A percentile compares a stretch with the other conserved stretches of the same genome.
These are phyloP conservation scores for Tetragonisca angustula DNA, from an alignment of 2,888 invertebrate genomes.

Conservation along the genomic window DNA sequence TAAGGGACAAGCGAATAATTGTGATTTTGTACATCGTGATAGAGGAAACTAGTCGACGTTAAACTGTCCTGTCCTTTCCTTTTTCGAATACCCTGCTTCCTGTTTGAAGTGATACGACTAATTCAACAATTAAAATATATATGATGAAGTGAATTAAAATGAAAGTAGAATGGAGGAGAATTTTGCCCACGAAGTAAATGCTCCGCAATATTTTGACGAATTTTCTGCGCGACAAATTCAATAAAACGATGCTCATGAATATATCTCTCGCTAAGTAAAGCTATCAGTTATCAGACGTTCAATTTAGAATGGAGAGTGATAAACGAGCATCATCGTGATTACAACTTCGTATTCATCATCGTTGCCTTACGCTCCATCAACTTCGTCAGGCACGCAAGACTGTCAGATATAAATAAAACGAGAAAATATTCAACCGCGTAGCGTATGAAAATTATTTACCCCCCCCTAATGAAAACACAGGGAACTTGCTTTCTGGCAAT, in stretches of 20 bases:
- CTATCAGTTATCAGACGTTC: slow-evolving; percentile 9
- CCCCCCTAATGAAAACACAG: background rate
- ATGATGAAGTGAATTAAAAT: background rate
- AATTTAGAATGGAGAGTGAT: slow-evolving; percentile 27
- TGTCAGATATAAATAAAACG: background rate
- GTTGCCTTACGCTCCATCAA: slow-evolving; percentile 16
- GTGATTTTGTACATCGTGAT: background rate
- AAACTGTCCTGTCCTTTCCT: background rate
- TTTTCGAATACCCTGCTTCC: background rate
- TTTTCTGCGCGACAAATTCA: background rate
- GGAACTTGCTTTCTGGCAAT: background rate
- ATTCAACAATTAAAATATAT: background rate
- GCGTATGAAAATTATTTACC: background rate
- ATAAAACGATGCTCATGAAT: background rate
- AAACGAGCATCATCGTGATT: slow-evolving; percentile 27
- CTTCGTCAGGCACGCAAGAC: background rate
- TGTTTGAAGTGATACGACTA: too few relatives aligned
- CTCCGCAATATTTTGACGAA: background rate
- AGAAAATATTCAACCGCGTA: background rate
- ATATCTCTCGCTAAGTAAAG: background rate
- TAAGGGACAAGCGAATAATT: background rate
- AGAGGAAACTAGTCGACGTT: background rate
- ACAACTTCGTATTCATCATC: slow-evolving; percentile 27
- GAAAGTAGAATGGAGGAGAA: background rate
- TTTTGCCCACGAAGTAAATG: background rate